Evolutionary conservation across 2,113 vertebrate genomes (phyloP).

Genomic region (Arenaria interpres): DNA sequence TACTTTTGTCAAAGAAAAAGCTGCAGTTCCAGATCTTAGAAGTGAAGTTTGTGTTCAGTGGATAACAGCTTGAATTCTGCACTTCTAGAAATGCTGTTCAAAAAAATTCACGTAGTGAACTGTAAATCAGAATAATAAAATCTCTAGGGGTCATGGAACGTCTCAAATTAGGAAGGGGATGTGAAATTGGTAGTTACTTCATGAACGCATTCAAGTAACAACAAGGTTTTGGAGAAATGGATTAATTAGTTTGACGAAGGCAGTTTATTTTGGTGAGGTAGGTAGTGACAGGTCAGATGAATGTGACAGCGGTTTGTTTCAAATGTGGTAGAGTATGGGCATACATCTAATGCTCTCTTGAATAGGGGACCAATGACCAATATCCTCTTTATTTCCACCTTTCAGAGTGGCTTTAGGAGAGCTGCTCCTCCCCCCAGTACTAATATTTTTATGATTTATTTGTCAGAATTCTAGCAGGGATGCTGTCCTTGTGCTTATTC

Average conservation of each 20-base stretch:
- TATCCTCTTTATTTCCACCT: neutral
- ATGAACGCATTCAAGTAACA: neutral
- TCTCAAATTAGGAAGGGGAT: neutral
- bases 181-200: neutral
- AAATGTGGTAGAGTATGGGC: neutral
- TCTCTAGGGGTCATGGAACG: neutral
- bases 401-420: neutral
- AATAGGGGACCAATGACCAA: fast-evolving
- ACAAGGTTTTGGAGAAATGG: neutral
- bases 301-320: neutral
- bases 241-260: neutral
- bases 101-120: neutral
- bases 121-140: neutral
- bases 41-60: neutral
- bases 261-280: neutral
- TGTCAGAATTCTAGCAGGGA: neutral
- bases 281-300: neutral
- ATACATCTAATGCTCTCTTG: fast-evolving
- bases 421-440: too few relatives aligned
- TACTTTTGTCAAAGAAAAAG: neutral
- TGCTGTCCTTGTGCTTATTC: neutral
- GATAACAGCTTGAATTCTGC: neutral
- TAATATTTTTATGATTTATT: fast-evolving
- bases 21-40: neutral
- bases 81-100: neutral